Conservation (phyloP, 2,797 vertebrate genomes). For the Gobio occitaniae region DNA sequence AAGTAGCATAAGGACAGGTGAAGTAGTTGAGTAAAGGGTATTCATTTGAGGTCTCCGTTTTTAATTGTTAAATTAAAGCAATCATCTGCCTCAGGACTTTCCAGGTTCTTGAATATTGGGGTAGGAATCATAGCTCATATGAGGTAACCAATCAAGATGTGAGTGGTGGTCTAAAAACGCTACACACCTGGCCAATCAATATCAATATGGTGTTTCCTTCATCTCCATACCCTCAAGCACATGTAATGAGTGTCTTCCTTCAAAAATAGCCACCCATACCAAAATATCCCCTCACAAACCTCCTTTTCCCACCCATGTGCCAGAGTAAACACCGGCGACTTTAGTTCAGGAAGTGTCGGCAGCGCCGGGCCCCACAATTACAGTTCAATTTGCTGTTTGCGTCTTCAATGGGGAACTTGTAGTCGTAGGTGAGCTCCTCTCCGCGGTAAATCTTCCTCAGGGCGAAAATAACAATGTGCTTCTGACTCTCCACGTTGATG, state of each 20-base stretch:
- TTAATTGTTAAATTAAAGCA: constrained; percentile 13
- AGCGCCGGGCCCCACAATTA: constrained; percentile 89
- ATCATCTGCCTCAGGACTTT: not conserved
- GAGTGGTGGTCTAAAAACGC: not conserved
- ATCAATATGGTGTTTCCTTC: not conserved
- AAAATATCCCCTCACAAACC: not conserved
- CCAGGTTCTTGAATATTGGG: not conserved
- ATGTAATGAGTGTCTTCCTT: not conserved
- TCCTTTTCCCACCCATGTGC: not conserved
- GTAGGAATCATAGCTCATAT: not conserved
- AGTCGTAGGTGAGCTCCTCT: constrained; percentile 95
- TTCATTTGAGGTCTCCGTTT: not conserved
- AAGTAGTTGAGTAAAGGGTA: not conserved
- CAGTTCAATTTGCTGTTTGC: constrained; percentile 90
- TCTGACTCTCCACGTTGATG: constrained; percentile 92
- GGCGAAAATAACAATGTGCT: constrained; percentile 94
- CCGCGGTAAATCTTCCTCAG: constrained; percentile 91
- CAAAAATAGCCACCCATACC: not conserved
- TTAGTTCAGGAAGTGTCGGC: constrained; percentile 91
- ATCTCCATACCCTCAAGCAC: not conserved
- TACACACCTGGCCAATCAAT: not conserved
- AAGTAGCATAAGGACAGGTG: constrained; percentile 1
- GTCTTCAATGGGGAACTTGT: constrained; percentile 96
- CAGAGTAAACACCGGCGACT: not conserved
- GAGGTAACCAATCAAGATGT: not conserved